phyloP scores from a whole-genome alignment of 2,888 invertebrate genomes.

The Periphyllus acericola region DNA sequence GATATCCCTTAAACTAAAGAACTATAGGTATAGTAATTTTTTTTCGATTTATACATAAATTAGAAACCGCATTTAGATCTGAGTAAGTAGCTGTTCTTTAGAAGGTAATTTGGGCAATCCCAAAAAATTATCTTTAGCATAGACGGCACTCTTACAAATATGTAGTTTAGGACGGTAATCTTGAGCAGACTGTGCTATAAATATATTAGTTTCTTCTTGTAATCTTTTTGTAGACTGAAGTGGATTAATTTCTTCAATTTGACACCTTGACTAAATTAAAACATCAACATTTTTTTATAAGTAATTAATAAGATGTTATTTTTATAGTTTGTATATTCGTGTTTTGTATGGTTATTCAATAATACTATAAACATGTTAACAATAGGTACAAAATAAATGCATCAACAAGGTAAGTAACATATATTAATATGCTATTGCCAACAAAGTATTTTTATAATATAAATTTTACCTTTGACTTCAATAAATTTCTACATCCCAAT shows the following conservation, averaged over 20 bases:
- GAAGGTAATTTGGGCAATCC: slow-evolving; percentile 32
- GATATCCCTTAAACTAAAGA: neutral
- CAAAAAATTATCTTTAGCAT: slow-evolving; percentile 48
- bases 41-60: neutral
- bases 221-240: slow-evolving; percentile 9
- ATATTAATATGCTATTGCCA: neutral
- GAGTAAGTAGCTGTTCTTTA: slow-evolving; percentile 49
- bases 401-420: neutral
- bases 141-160: slow-evolving; percentile 36
- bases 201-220: slow-evolving; percentile 34
- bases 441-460: neutral
- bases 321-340: neutral
- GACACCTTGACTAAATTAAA: neutral
- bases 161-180: slow-evolving; percentile 51
- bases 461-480: slow-evolving; percentile 22
- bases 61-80: slow-evolving; percentile 38
- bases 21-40: no score
- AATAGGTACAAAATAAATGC: neutral
- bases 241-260: neutral
- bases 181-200: slow-evolving; percentile 50
- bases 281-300: neutral
- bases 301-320: neutral
- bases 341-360: neutral
- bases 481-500: neutral
- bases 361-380: neutral